These are phyloP conservation scores for Micromussa lordhowensis DNA, from an alignment of 92 coral and sea anemone species.

Conservation along the genomic window DNA sequence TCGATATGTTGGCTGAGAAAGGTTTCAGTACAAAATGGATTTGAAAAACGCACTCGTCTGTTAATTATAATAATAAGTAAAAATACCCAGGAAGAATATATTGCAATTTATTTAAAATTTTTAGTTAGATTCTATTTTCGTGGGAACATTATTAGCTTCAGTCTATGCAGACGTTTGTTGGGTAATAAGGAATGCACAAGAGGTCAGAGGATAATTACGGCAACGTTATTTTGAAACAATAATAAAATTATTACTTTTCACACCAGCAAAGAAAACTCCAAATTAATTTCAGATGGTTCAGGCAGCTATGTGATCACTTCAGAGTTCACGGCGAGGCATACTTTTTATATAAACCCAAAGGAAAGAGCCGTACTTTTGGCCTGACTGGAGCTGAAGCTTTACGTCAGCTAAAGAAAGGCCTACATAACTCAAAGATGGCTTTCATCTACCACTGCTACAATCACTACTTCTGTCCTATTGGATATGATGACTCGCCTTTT, in stretches of 20 bases:
- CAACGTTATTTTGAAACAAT: too few relatives aligned
- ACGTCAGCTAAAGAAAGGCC: slow-evolving; percentile 66
- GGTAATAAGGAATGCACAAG: too few relatives aligned
- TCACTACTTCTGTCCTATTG: slow-evolving; percentile 86
- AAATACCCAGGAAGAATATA: too few relatives aligned
- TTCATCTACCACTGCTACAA: slow-evolving; percentile 84
- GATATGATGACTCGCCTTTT: slow-evolving; percentile 78
- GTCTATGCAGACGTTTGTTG: too few relatives aligned
- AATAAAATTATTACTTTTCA: neutral
- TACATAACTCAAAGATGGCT: slow-evolving; percentile 73
- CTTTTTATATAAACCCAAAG: slow-evolving; percentile 80
- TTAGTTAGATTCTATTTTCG: too few relatives aligned
- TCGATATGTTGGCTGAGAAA: too few relatives aligned
- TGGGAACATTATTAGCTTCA: too few relatives aligned
- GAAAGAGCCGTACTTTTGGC: slow-evolving; percentile 72
- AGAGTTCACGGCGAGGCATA: slow-evolving; percentile 74
- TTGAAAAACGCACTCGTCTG: too few relatives aligned
- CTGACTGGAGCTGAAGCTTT: slow-evolving; percentile 73
- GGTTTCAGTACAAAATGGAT: too few relatives aligned
- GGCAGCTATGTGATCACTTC: slow-evolving; percentile 73
- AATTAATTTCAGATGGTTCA: slow-evolving; percentile 71
- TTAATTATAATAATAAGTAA: too few relatives aligned
- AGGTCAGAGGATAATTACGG: too few relatives aligned
- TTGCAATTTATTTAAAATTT: too few relatives aligned
- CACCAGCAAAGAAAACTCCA: neutral